These are phyloP conservation scores for Lasioglossum vierecki DNA, from an alignment of 2,888 invertebrate species.

Conservation along the genomic window DNA sequence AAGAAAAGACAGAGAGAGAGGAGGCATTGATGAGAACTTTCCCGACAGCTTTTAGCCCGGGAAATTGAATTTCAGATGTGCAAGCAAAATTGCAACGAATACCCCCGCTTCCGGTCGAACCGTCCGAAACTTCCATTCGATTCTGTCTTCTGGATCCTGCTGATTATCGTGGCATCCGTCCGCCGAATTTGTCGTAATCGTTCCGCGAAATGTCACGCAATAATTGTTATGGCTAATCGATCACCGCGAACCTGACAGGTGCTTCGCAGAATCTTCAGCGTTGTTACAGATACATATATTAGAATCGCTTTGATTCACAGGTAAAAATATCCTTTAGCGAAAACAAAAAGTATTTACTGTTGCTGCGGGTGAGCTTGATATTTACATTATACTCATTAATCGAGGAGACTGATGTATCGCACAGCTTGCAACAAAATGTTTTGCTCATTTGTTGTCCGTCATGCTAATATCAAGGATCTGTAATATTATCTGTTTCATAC, in stretches of 20 bases:
- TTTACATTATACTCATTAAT: background rate
- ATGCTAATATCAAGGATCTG: background rate
- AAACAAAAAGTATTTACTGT: background rate
- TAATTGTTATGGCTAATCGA: background rate
- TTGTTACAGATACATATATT: background rate
- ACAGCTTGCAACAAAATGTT: background rate
- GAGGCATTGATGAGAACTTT: constrained; percentile 46
- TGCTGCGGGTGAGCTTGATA: background rate
- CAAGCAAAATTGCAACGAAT: constrained; percentile 54
- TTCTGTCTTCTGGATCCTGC: background rate
- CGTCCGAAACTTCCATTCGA: constrained; percentile 28
- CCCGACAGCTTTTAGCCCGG: constrained; percentile 38
- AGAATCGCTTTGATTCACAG: background rate
- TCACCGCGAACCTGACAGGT: background rate
- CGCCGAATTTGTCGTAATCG: background rate
- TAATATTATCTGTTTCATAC: background rate
- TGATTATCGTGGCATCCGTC: background rate
- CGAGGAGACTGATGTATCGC: background rate
- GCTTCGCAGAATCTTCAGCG: background rate
- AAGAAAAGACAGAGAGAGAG: constrained; percentile 10
- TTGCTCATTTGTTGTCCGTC: background rate
- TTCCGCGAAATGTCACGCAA: background rate
- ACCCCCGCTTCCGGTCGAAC: constrained; percentile 24
- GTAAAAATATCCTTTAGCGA: background rate
- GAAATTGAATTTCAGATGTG: constrained; percentile 61